A percentile compares a stretch with the other conserved stretches of the same genome.
Evolutionary conservation across 2,113 vertebrate genomes (phyloP).

Genomic region (Polypterus bichir): DNA sequence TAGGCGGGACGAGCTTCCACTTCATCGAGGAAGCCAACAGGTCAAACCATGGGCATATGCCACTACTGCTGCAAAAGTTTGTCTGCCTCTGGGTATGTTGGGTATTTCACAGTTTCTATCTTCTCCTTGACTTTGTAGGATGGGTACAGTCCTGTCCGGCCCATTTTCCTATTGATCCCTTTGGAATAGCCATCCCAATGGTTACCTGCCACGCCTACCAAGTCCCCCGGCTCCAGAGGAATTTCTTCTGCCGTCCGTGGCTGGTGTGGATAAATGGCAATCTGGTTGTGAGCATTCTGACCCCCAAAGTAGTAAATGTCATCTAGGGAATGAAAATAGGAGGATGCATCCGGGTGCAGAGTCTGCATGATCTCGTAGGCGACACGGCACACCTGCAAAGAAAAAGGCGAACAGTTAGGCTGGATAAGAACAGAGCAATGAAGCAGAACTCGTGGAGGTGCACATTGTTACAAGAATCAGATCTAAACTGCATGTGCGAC

Average conservation of each 20-base stretch:
- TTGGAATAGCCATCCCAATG: conserved; percentile 98
- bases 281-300: conserved; percentile 95
- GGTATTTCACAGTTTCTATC: conserved; percentile 93
- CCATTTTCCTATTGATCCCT: conserved; percentile 90
- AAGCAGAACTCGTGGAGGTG: too few relatives aligned
- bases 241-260: conserved; percentile 82
- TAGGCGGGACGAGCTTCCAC: neutral
- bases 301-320: conserved; percentile 98
- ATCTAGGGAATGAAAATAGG: conserved; percentile 88
- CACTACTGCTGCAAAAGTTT: conserved; percentile 45
- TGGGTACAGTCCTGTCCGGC: conserved; percentile 89
- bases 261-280: conserved; percentile 84
- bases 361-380: conserved; percentile 98
- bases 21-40: neutral
- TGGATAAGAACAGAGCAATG: too few relatives aligned
- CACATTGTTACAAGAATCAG: too few relatives aligned
- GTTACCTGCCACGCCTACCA: conserved; percentile 94
- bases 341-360: conserved; percentile 87
- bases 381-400: conserved; percentile 81
- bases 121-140: conserved; percentile 97
- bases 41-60: conserved; percentile 14
- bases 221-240: conserved; percentile 84
- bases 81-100: conserved; percentile 87
- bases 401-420: conserved; percentile 15
- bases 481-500: too few relatives aligned